These are phyloP conservation scores for Nycteola revayana DNA, from an alignment of 2,888 invertebrate species.

Conservation along the genomic window DNA sequence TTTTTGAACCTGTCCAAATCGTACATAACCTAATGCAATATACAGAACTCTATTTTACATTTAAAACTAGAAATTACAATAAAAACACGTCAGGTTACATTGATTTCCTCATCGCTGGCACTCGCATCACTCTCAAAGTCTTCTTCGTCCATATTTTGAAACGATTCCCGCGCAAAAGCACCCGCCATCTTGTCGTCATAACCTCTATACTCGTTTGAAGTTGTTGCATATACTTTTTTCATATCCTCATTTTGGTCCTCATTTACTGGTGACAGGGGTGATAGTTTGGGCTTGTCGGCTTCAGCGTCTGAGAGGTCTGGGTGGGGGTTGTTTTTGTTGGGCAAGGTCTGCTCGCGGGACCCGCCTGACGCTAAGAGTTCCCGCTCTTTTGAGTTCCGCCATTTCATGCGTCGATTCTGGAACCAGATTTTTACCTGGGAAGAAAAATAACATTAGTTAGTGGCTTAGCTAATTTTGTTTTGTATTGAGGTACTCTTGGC, in stretches of 20 bases:
- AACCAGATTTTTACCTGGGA: slow-evolving; percentile 88
- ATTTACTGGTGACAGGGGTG: slow-evolving; percentile 79
- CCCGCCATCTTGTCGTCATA: slow-evolving; percentile 69
- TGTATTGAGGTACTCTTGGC: not conserved
- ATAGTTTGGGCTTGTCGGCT: slow-evolving; percentile 87
- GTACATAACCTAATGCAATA: slow-evolving; percentile 15
- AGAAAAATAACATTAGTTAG: slow-evolving; percentile 3
- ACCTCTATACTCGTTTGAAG: slow-evolving; percentile 44
- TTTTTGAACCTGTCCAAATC: too few species aligned
- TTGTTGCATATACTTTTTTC: slow-evolving; percentile 59
- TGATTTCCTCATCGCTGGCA: slow-evolving; percentile 92
- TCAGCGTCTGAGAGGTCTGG: slow-evolving; percentile 96
- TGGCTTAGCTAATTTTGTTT: too few species aligned
- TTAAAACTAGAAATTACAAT: slow-evolving; percentile 25
- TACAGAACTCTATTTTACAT: slow-evolving; percentile 20
- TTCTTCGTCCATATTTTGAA: slow-evolving; percentile 63
- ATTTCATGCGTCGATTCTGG: slow-evolving; percentile 99
- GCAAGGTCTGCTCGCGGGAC: slow-evolving; percentile 96
- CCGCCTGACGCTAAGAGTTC: slow-evolving; percentile 96
- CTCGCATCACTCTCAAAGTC: slow-evolving; percentile 81
- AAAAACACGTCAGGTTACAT: slow-evolving; percentile 90
- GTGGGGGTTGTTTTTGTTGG: slow-evolving; percentile 98
- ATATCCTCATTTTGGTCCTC: slow-evolving; percentile 55
- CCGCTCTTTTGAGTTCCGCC: slow-evolving; percentile 98
- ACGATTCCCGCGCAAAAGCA: slow-evolving; percentile 54